Conservation (phyloP, 2,113 vertebrate species). For the Tupaia chinensis region DNA sequence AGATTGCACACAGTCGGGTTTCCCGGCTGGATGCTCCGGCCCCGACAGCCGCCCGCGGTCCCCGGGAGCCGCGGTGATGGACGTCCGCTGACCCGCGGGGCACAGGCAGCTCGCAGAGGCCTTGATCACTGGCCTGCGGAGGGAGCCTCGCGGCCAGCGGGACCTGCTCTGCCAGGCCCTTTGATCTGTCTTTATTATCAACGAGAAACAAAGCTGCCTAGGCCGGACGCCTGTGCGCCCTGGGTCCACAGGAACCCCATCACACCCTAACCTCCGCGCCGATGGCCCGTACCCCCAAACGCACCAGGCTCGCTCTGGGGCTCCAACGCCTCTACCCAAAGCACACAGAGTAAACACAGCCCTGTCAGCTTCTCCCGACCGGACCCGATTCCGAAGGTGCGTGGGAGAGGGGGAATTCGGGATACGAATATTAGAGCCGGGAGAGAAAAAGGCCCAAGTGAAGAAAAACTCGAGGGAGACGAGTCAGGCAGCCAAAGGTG, state of each 20-base stretch:
- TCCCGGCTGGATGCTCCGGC: constrained; percentile 73
- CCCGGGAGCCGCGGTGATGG: constrained; percentile 87
- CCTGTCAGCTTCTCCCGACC: neutral
- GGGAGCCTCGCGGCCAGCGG: constrained; percentile 85
- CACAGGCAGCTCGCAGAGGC: constrained; percentile 85
- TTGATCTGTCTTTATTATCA: constrained; percentile 91
- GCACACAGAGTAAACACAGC: neutral
- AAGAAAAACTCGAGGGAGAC: constrained; percentile 1
- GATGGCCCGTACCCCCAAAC: constrained; percentile 12
- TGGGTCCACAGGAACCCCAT: constrained; percentile 83
- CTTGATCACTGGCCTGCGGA: constrained; percentile 93
- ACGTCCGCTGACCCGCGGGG: constrained; percentile 90
- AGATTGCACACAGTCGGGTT: constrained; percentile 69
- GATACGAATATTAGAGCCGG: neutral
- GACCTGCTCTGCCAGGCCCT: constrained; percentile 87
- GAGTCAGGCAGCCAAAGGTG: neutral
- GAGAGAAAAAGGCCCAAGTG: constrained; percentile 33
- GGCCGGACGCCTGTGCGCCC: constrained; percentile 86
- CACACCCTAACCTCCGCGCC: constrained; percentile 48
- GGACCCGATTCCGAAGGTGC: neutral
- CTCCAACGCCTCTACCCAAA: neutral
- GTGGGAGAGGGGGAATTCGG: neutral
- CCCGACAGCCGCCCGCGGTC: constrained; percentile 72
- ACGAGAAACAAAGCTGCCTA: constrained; percentile 90
- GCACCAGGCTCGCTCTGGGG: neutral